Evolutionary conservation across 2,113 vertebrate genomes (phyloP).

Genomic region (Strigops habroptila): DNA sequence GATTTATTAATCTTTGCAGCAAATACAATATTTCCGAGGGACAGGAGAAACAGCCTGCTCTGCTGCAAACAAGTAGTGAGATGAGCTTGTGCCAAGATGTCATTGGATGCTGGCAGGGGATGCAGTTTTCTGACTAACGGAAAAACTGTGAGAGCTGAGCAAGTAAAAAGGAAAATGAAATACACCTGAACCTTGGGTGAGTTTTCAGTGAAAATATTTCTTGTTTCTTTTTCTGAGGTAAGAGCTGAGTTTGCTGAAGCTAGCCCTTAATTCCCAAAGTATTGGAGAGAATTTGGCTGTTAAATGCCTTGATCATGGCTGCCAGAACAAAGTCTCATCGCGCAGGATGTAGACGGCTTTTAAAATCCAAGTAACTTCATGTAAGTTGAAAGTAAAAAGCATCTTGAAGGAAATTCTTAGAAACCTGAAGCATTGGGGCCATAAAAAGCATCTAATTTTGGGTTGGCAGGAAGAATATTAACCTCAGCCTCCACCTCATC

Average conservation of each 20-base stretch:
- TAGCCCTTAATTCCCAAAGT: not conserved
- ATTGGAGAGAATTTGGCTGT: not conserved
- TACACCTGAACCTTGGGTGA: not conserved
- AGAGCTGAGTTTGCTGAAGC: not conserved
- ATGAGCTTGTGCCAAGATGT: not conserved
- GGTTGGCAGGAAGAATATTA: not conserved
- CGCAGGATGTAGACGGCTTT: not conserved
- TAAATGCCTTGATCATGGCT: not conserved
- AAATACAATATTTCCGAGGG: constrained; percentile 14
- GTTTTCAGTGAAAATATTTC: constrained; percentile 21
- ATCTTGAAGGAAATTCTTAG: not conserved
- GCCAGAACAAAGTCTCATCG: constrained; percentile 6
- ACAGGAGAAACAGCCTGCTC: not conserved
- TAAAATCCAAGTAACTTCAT: not conserved
- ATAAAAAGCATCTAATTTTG: constrained; percentile 6
- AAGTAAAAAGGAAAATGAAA: not conserved
- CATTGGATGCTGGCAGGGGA: not conserved
- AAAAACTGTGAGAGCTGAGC: not conserved
- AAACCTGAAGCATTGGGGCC: not conserved
- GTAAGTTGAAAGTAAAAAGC: not conserved
- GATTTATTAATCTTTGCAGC: not conserved
- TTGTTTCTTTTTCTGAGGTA: not conserved
- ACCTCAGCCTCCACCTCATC: not conserved
- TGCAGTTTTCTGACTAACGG: not conserved
- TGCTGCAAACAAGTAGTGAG: not conserved